Evolutionary conservation across 2,113 vertebrate genomes (phyloP).

Genomic region (Neodontobutis hainanensis): DNA sequence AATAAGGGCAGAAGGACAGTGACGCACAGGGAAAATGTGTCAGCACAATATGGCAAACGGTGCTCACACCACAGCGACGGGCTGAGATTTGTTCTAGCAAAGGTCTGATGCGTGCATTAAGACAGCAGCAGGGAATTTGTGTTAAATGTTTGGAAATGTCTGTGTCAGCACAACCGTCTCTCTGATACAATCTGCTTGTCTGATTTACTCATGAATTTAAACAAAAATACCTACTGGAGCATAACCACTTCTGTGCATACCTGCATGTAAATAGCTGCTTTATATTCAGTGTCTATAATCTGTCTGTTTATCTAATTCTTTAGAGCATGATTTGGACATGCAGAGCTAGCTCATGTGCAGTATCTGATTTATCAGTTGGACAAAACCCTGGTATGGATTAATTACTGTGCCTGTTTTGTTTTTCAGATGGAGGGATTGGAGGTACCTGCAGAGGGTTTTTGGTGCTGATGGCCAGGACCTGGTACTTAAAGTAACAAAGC

Average conservation of each 20-base stretch:
- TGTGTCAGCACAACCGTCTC: conserved; percentile 18
- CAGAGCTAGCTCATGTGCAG: conserved; percentile 6
- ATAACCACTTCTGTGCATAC: background rate
- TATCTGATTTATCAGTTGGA: conserved; percentile 9
- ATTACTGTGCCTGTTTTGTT: background rate
- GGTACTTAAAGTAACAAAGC: conserved; percentile 95
- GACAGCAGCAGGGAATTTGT: conserved; percentile 15
- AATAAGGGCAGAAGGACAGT: conserved; percentile 49
- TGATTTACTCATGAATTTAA: conserved; percentile 12
- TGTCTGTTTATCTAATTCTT: conserved; percentile 8
- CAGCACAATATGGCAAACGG: conserved; percentile 64
- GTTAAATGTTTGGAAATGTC: conserved; percentile 24
- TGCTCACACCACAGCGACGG: conserved; percentile 43
- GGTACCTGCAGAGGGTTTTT: conserved; percentile 93
- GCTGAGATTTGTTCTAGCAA: conserved; percentile 45
- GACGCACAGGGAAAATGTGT: conserved; percentile 59
- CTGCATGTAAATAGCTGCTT: background rate
- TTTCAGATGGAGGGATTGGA: background rate
- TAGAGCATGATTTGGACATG: conserved; percentile 3
- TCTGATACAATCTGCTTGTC: background rate
- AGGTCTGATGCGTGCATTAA: background rate
- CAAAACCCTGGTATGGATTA: background rate
- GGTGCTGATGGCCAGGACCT: conserved; percentile 93
- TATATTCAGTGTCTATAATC: conserved; percentile 5
- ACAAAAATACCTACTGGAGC: background rate